These are phyloP conservation scores for Mohoua ochrocephala DNA, from an alignment of 2,113 vertebrate species.

Conservation along the genomic window DNA sequence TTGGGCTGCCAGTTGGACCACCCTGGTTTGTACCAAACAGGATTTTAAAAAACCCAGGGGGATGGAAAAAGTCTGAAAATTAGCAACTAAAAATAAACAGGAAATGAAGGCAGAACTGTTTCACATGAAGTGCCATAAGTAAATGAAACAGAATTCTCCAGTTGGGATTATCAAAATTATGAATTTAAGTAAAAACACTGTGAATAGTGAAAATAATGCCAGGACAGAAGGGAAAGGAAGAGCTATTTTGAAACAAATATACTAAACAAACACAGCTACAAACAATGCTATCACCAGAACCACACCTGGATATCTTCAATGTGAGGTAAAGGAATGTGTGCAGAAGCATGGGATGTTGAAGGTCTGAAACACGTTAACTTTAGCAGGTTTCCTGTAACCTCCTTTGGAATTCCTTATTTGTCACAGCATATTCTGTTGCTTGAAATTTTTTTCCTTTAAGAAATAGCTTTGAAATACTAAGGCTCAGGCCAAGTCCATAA, in stretches of 20 bases:
- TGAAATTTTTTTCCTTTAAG: neutral
- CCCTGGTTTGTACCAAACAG: slow-evolving; percentile 63
- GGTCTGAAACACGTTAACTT: neutral
- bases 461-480: neutral
- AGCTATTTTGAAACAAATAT: neutral
- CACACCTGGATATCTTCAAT: neutral
- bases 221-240: neutral
- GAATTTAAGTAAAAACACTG: slow-evolving; percentile 6
- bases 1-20: slow-evolving; percentile 65
- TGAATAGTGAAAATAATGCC: neutral
- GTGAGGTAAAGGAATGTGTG: neutral
- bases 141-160: slow-evolving; percentile 16
- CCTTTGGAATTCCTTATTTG: neutral
- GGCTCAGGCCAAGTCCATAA: neutral
- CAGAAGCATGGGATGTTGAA: neutral
- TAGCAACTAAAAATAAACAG: slow-evolving; percentile 64
- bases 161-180: slow-evolving; percentile 19
- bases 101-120: slow-evolving; percentile 51
- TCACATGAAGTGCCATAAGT: slow-evolving; percentile 13
- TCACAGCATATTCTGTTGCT: neutral
- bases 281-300: neutral
- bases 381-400: neutral
- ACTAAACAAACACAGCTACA: neutral
- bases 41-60: slow-evolving; percentile 47
- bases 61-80: slow-evolving; percentile 58